Evolutionary conservation across 1,140 invertebrate genomes (phyloP), one percentile per base, ranked within the genome.

Genomic region (Lepeophtheirus salmonis): DNA sequence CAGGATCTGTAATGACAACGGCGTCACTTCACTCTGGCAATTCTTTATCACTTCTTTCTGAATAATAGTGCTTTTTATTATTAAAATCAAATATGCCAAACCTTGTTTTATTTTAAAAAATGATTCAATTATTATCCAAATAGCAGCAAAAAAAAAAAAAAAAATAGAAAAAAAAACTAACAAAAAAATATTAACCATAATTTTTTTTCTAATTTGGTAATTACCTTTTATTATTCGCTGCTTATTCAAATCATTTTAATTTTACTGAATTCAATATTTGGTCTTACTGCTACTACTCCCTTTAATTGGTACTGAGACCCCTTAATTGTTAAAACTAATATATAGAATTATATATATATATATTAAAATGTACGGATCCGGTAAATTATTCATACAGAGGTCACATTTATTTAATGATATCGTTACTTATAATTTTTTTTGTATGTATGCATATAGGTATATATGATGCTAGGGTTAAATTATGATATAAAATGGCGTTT

Each of bases 41-140:
- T 20, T 57, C 55, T 2, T n/a, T 57, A n/a, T 25, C 55, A 14
- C 17, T 57, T 26, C 55, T 24, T 16, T 26, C 55, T 17, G 55
- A 57, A 57, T 57, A 25, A 57, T 57, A 18, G n/a, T 57, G n/a
- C 30, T 41, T n/a, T 6, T 41, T 41, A 41, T 41, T 41, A 41
- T 41, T 41, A 41, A 41, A 41, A 10, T 10, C n/a, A 41, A 10
- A 41, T 41, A 41, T n/a, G 6, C 30, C 30, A 41, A 41, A 41
- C 6, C 30, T 41, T 41, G 30, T 41, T 41, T 41, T 41, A 10
- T 41, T 41, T 41, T 41, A 6, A 41, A 41, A 41, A 41, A n/a
- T 6, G n/a, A n/a, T 41, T 41, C 6, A 41, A 41, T 41, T n/a
- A 41, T 10, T 41, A 41, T 41, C 6, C n/a, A 41, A 41, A 41